Base-by-base conservation (phyloP, 2,888 invertebrate species). In the Euphydryas editha region DNA sequence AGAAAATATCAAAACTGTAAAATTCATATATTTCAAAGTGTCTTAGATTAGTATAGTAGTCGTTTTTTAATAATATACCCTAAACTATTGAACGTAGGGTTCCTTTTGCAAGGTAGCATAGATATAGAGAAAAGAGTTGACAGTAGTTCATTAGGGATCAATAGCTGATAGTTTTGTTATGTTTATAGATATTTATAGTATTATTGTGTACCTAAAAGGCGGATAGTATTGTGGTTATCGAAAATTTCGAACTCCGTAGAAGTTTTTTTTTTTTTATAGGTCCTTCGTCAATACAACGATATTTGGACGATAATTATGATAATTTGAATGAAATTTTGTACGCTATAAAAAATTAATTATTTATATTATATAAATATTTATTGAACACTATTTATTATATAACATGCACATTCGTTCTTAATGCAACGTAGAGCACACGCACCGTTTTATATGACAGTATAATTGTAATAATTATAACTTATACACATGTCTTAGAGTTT, bases 71-170 rank as follows among this genome's bases (percentile, higher is more conserved):
- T 62, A 67, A 46, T 57, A 49, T 44, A 55, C 39, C 56, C 59
- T 42, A 66, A 17, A 5, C 5, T 11, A 37, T 24, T 64, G 60
- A 51, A 58, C n/a, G 13, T 65, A 68, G 62, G 54, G 36, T 49
- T 58, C 61, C 36, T 58, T 62, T 67, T 46, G 47, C 62, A 65
- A 65, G 20, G 39, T 69, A 67, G 69, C 17, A 44, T 72, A 72
- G 70, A 21, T 47, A 54, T 54, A 57, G 37, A 39, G n/a, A 37
- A 39, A 17, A 37, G 39, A 18, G 57, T 57, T 71, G 65, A 65
- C 62, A 58, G 72, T 78, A 80, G 80, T 70, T 73, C 72, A 72
- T 51, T 83, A 82, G 83, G 82, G 81, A 81, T 78, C 81, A 83
- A 78, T 78, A 69, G 71, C 64, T n/a, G 47, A 65, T 56, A 60